These are phyloP conservation scores for Ephialtes manifestator DNA, from an alignment of 2,888 invertebrate genomes.

Conservation along the genomic window DNA sequence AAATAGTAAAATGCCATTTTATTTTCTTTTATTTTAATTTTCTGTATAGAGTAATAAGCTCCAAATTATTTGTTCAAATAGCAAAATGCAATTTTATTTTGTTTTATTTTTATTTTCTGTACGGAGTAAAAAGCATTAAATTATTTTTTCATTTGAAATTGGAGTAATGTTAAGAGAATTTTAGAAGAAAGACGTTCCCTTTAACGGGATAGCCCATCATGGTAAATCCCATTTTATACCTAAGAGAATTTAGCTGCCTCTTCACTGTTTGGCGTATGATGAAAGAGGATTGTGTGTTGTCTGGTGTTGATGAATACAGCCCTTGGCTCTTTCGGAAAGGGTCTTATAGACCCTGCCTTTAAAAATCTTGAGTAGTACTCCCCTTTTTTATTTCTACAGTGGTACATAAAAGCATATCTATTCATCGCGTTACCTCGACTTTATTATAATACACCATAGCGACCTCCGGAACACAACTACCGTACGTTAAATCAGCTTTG, in stretches of 20 bases:
- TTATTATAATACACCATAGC: conserved; percentile 2
- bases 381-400: conserved; percentile 1
- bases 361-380: conserved; percentile 16
- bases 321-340: not conserved
- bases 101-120: not conserved
- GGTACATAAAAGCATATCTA: conserved; percentile 32
- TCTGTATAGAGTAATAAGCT: not conserved
- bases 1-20: too few species aligned
- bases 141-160: not conserved
- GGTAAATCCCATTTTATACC: not conserved
- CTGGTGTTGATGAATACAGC: conserved; percentile 27
- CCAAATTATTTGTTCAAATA: not conserved
- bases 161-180: conserved; percentile 1
- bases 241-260: conserved; percentile 10
- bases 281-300: conserved; percentile 21
- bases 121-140: not conserved
- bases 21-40: not conserved
- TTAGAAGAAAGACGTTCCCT: not conserved
- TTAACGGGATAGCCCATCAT: conserved; percentile 1
- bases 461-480: not conserved
- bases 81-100: not conserved
- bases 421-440: conserved; percentile 30
- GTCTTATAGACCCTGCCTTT: conserved; percentile 6
- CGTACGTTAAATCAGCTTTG: conserved; percentile 28
- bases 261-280: conserved; percentile 17